These are phyloP conservation scores for Pituophis catenifer DNA, from an alignment of 2,113 vertebrate genomes.

Conservation along the genomic window DNA sequence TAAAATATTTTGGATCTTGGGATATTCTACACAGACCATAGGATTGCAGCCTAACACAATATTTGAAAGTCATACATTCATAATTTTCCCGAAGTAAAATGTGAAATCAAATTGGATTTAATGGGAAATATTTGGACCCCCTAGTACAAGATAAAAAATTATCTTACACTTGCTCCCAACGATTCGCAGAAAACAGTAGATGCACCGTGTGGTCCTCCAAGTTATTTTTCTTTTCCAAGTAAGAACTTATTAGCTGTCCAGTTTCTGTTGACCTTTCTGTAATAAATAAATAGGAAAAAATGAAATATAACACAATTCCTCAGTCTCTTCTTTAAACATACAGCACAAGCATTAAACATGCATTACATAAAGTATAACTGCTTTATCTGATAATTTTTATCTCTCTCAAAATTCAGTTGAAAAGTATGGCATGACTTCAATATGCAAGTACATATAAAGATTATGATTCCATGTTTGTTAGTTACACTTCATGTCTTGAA, in stretches of 20 bases:
- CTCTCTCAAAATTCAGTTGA: neutral
- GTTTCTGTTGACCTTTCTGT: slow-evolving; percentile 89
- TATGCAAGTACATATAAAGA: neutral
- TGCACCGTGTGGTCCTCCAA: slow-evolving; percentile 91
- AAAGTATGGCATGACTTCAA: neutral
- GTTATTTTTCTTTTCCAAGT: slow-evolving; percentile 83
- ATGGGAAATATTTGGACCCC: neutral
- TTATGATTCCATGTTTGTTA: neutral
- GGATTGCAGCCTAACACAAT: neutral
- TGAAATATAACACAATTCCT: neutral
- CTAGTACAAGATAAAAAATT: neutral
- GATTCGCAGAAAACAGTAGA: slow-evolving; percentile 93
- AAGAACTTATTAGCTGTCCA: slow-evolving; percentile 83
- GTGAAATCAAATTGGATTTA: neutral
- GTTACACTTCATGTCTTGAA: neutral
- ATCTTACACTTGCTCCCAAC: slow-evolving; percentile 91
- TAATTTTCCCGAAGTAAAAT: neutral
- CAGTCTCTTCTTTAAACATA: neutral
- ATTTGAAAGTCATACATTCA: neutral
- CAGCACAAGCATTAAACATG: neutral
- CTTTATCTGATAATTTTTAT: neutral
- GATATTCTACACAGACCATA: neutral
- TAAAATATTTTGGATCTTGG: neutral
- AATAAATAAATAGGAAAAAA: neutral
- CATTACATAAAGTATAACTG: neutral